phyloP scores from a whole-genome alignment of 2,113 vertebrate genomes.

The Ictidomys tridecemlineatus region DNA sequence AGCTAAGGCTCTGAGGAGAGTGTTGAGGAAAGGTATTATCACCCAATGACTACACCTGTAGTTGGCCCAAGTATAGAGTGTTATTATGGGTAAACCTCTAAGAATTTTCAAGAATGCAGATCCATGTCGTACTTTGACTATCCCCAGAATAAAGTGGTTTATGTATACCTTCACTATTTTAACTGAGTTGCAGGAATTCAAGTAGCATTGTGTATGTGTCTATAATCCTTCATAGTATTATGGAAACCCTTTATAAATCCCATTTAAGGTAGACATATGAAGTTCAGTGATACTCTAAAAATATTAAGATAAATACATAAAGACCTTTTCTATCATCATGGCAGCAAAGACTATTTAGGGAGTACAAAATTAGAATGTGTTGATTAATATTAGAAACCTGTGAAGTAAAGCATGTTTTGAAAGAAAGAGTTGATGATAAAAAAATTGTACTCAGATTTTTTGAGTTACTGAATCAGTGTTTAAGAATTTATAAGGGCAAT shows the following conservation, averaged over 20 bases:
- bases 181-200: neutral
- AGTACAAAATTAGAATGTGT: neutral
- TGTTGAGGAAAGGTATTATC: neutral
- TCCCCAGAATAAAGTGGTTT: neutral
- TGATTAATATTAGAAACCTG: neutral
- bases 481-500: neutral
- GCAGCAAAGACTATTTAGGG: neutral
- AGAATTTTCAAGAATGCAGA: neutral
- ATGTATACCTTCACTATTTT: neutral
- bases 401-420: neutral
- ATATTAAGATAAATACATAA: neutral
- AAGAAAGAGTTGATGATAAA: neutral
- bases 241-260: neutral
- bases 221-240: neutral
- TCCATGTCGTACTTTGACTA: neutral
- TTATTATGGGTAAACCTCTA: neutral
- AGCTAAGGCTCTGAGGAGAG: conserved; percentile 51
- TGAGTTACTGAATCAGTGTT: neutral
- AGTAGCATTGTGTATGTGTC: too few species aligned
- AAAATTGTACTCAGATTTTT: neutral
- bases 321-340: neutral
- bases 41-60: neutral
- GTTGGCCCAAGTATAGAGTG: neutral
- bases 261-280: neutral
- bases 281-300: neutral